phyloP scores from a whole-genome alignment of 37 sponge, comb jelly and placozoan genomes.

The Eunapius fragilis region DNA sequence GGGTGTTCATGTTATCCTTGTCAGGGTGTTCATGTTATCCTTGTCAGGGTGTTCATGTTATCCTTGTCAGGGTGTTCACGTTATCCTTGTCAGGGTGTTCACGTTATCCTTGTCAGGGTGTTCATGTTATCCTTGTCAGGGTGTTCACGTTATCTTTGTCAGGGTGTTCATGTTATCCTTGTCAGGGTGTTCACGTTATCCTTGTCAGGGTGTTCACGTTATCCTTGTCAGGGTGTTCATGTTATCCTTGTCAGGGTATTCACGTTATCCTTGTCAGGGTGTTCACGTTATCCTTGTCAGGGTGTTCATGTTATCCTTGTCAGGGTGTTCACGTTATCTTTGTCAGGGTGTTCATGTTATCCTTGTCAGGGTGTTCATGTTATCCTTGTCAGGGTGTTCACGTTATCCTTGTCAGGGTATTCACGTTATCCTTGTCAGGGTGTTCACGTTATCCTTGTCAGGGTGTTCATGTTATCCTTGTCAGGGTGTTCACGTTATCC shows the following conservation, averaged over 20 bases:
- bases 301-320: neutral
- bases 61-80: too few species aligned
- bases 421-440: neutral
- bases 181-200: neutral
- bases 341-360: neutral
- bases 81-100: constrained; percentile 2
- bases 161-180: neutral
- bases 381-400: neutral
- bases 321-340: too few species aligned
- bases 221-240: constrained; percentile 1
- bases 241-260: neutral
- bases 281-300: too few species aligned
- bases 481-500: too few species aligned
- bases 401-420: neutral
- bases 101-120: neutral
- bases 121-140: too few species aligned
- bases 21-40: neutral
- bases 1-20: too few species aligned
- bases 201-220: too few species aligned
- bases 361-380: neutral
- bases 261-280: too few species aligned
- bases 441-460: neutral
- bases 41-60: neutral
- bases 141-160: too few species aligned
- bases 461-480: too few species aligned